phyloP scores from a whole-genome alignment of 30 jellyfish, hydroid and myxozoan species.

The Aurelia coerulea region DNA sequence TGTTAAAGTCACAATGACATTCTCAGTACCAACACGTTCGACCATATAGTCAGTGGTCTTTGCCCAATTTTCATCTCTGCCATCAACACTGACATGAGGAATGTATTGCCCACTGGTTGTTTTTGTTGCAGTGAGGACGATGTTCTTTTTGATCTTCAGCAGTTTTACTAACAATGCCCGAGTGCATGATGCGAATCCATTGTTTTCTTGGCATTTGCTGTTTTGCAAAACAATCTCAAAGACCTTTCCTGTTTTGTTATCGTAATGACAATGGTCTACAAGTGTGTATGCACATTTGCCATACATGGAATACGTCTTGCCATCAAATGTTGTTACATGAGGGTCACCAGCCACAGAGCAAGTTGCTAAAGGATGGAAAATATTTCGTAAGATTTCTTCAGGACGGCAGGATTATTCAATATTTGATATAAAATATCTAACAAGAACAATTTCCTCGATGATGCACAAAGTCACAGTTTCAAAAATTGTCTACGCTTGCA shows the following conservation, averaged over 20 bases:
- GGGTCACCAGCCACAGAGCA: slow-evolving; percentile 96
- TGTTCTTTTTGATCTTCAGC: slow-evolving; percentile 57
- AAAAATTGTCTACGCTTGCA: too few relatives aligned
- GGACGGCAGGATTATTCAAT: too few relatives aligned
- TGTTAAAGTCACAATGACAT: slow-evolving; percentile 52
- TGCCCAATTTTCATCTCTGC: slow-evolving; percentile 70
- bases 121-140: slow-evolving; percentile 54
- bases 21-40: slow-evolving; percentile 86
- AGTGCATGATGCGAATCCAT: slow-evolving; percentile 84
- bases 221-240: slow-evolving; percentile 85
- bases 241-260: slow-evolving; percentile 66
- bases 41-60: slow-evolving; percentile 62
- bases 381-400: background rate
- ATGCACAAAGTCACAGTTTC: too few relatives aligned
- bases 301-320: slow-evolving; percentile 88
- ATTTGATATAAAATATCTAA: too few relatives aligned
- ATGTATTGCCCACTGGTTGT: slow-evolving; percentile 35
- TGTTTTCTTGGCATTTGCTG: slow-evolving; percentile 72
- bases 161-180: slow-evolving; percentile 81
- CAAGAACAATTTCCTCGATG: too few relatives aligned
- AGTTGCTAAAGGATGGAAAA: slow-evolving; percentile 62
- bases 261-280: slow-evolving; percentile 93
- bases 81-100: slow-evolving; percentile 82
- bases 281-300: slow-evolving; percentile 96
- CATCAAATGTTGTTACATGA: slow-evolving; percentile 96